Base-by-base conservation (phyloP, 1,140 invertebrate genomes). In the Scaptomyza pallida region DNA sequence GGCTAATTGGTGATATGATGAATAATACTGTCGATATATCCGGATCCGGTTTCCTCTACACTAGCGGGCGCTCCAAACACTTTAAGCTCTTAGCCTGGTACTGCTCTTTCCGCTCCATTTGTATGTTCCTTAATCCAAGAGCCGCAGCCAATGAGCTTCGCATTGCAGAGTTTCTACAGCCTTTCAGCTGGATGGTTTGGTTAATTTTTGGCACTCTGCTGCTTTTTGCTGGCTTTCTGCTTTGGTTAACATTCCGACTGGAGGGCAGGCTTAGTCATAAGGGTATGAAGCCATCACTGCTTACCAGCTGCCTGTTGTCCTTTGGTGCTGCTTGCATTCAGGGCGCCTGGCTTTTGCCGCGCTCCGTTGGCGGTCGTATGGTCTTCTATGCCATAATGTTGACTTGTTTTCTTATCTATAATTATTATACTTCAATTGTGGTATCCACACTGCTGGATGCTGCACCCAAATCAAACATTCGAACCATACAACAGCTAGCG, bases 341-440 rank as follows among this genome's bases (percentile, higher is more conserved):
- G 15, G 85, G 90, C 0, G 81, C 90, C 13, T 83, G 75, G 72
- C 44, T 91, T 0, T 71, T 89, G 10, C 90, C 90, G 0, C 55
- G 67, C 15, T 90, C 89, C 8, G 72, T 72, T 5, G 89, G 90
- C n/a, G 90, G 90, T 1, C 72, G 90, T 8, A 89, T 90, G 62
- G 75, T 67, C 5, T 91, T 90, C 40, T 81, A 79, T 47, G 75
- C 79, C 1, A 30, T 91, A 2, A 88, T 85, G 65, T 19, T 91
- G 10, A 75, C 73, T 6, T 81, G 73, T 0, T 90, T 89, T 23
- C 40, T 91, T 0, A 77, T 91, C 60, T 90, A 91, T 57, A 91
- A 91, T 41, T 91, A 91, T 54, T 91, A 91, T 47, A 91, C 90
- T 4, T 91, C 90, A 2, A 60, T 91, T 37, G 85, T 91, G 43